Evolutionary conservation across 2,113 vertebrate genomes (phyloP), one percentile per base, ranked within the genome.

Genomic region (Oryzias celebensis): DNA sequence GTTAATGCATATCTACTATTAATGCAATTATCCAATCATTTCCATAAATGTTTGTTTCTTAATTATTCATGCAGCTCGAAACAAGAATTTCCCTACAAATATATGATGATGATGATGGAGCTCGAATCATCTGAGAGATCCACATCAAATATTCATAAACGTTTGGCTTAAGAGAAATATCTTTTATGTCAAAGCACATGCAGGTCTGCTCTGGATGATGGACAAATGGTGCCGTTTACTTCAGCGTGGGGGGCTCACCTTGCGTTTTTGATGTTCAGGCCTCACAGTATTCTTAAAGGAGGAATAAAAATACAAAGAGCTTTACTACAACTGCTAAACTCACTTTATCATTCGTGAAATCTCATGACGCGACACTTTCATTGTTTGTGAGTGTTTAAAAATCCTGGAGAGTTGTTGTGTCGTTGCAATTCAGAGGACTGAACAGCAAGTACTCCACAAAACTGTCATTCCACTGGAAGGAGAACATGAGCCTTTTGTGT

Each of bases 181-280:
- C 73, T 77, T 73, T 73, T 60, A 80, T 46, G 50, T 41, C 36
- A 7, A 57, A 45, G 56, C 41, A 52, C 85, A 85, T 89, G 85
- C 85, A 83, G 57, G n/a, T 64, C 49, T 58, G 51, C 49, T 42
- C 47, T 51, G 24, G 53, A 72, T 69, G 46, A 77, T 55, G 72
- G 61, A 62, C 73, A 73, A 7, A 48, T 17, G 17, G 77, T 59
- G 60, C 50, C 51, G 59, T 73, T 75, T 60, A 72, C 81, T 68
- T 72, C 47, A 68, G 56, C 76, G 64, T 80, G 67, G 26, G 70
- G 75, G 58, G 70, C 88, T 88, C 88, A 90, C 88, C 88, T 90
- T 90, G 71, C 76, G 85, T 78, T 90, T 90, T 8, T 88, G 85
- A 58, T 83, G 85, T 58, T 87, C 87, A 62, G 85, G 86, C 75